A percentile compares a stretch with the other conserved stretches of the same genome.
Conservation (phyloP, 2,888 invertebrate species). For the Rotaria sp. region DNA sequence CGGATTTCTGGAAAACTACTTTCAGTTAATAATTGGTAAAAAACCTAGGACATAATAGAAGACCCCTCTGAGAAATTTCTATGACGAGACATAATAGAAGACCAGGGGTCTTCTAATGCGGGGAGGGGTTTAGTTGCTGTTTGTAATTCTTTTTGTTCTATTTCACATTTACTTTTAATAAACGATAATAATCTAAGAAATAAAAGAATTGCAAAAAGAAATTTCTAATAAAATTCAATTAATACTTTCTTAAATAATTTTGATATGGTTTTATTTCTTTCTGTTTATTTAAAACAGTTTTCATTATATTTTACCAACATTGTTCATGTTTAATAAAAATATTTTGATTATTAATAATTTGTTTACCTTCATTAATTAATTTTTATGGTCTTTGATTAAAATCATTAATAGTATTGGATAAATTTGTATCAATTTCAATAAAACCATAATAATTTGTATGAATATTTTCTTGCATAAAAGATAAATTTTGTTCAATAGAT, state of each 20-base stretch:
- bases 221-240: background rate
- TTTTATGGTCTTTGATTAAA: background rate
- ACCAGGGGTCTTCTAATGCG: no score
- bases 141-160: background rate
- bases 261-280: background rate
- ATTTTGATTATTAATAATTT: background rate
- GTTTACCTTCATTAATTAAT: slow-evolving; percentile 3
- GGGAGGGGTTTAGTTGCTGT: no score
- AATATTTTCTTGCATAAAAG: background rate
- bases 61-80: no score
- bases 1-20: no score
- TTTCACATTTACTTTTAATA: slow-evolving; percentile 10
- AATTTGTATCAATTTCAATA: background rate
- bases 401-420: background rate
- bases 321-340: slow-evolving; percentile 11
- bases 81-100: no score
- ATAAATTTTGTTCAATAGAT: background rate
- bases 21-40: no score
- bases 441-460: slow-evolving; percentile 18
- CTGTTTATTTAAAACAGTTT: background rate
- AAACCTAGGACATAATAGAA: no score
- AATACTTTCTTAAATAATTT: background rate
- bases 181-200: background rate
- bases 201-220: background rate
- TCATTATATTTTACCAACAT: slow-evolving; percentile 20